Percentiles rank a stretch among this genome's conserved stretches.
Conservation (phyloP, 2,888 invertebrate species). For the Erynnis tages region DNA sequence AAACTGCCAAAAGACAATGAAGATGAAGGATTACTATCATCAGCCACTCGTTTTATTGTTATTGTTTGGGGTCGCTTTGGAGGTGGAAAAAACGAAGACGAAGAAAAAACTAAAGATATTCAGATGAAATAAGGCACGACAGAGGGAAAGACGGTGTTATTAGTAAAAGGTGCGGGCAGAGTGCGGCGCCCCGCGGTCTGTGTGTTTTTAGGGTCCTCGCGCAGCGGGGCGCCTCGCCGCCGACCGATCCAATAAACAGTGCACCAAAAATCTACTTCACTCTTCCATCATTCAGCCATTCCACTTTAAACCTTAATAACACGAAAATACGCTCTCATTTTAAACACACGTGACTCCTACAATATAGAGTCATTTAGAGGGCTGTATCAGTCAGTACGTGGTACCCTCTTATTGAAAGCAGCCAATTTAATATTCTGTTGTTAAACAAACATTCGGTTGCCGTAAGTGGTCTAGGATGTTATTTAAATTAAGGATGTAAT, state of each 20-base stretch:
- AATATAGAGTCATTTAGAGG: slow-evolving; percentile 17
- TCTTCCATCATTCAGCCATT: slow-evolving; percentile 4
- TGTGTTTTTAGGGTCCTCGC: slow-evolving; percentile 69
- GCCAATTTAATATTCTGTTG: slow-evolving; percentile 72
- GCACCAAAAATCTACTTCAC: slow-evolving; percentile 25
- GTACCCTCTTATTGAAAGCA: slow-evolving; percentile 72
- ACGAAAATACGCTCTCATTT: background rate
- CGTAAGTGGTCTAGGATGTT: slow-evolving; percentile 49
- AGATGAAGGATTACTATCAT: slow-evolving; percentile 80
- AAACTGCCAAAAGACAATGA: slow-evolving; percentile 82
- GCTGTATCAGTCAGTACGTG: slow-evolving; percentile 37
- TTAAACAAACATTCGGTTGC: slow-evolving; percentile 63
- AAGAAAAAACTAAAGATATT: slow-evolving; percentile 72
- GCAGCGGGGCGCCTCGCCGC: slow-evolving; percentile 67
- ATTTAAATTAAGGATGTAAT: slow-evolving; percentile 54
- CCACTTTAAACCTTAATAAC: slow-evolving; percentile 20
- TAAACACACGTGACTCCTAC: background rate
- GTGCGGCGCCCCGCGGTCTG: slow-evolving; percentile 70
- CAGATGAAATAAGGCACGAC: slow-evolving; percentile 74
- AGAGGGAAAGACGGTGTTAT: slow-evolving; percentile 76
- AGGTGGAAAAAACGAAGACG: slow-evolving; percentile 57
- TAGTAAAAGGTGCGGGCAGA: slow-evolving; percentile 58
- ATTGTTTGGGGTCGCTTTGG: slow-evolving; percentile 59
- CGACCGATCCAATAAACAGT: slow-evolving; percentile 36
- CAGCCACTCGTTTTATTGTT: slow-evolving; percentile 74